phyloP scores from a whole-genome alignment of 2,797 vertebrate species.

The Halcyon badia region DNA sequence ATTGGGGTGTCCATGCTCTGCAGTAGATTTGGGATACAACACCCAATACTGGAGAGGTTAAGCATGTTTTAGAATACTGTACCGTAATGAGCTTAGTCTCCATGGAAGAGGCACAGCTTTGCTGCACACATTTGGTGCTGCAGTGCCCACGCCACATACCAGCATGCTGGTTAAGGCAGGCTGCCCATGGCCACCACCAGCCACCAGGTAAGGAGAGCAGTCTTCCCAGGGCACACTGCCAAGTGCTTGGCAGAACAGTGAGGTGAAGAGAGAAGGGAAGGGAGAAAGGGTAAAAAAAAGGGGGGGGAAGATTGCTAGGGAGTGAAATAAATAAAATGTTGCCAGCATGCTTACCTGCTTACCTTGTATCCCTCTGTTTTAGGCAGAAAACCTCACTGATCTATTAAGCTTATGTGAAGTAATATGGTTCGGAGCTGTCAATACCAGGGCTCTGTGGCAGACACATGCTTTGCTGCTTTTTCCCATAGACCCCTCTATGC shows the following conservation, averaged over 20 bases:
- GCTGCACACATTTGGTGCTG: background rate
- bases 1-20: conserved; percentile 76
- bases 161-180: background rate
- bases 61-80: conserved; percentile 69
- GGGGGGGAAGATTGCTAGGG: background rate
- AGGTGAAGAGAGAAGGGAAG: background rate
- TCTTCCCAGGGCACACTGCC: background rate
- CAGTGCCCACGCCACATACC: background rate
- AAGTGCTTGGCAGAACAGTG: background rate
- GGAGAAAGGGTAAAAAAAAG: too few relatives aligned
- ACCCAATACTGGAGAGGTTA: conserved; percentile 70
- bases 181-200: background rate
- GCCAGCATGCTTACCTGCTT: background rate
- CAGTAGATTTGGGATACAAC: conserved; percentile 71
- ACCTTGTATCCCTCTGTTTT: background rate
- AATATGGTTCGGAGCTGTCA: background rate
- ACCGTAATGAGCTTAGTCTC: conserved; percentile 75
- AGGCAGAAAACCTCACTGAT: background rate
- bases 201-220: background rate
- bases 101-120: conserved; percentile 65
- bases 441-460: background rate
- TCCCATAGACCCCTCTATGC: background rate
- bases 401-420: background rate
- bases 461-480: background rate
- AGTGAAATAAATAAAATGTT: background rate